These are phyloP conservation scores for Piprites chloris DNA, from an alignment of 2,113 vertebrate species.

Conservation along the genomic window DNA sequence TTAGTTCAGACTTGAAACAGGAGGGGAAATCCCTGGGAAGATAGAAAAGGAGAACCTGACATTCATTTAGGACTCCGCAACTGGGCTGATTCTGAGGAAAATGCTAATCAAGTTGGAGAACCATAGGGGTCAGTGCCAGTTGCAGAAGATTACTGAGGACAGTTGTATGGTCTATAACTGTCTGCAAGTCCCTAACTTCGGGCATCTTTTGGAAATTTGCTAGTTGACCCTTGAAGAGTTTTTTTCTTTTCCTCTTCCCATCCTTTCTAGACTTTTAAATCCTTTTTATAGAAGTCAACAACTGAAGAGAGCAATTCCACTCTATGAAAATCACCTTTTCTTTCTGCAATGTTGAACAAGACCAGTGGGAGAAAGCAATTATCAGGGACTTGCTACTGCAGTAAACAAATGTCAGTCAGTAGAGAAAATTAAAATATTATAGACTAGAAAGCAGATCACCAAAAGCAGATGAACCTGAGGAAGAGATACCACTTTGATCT, in stretches of 20 bases:
- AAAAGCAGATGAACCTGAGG: not conserved
- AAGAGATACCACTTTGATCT: not conserved
- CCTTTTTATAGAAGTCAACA: not conserved
- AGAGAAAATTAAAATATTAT: not conserved
- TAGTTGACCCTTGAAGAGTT: not conserved
- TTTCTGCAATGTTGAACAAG: not conserved
- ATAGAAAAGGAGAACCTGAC: constrained; percentile 43
- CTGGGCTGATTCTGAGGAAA: not conserved
- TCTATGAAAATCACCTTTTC: not conserved
- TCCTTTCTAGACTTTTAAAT: not conserved
- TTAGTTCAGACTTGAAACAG: not conserved
- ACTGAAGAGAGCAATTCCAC: not conserved
- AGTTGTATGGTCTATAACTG: not conserved
- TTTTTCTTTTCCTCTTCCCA: not conserved
- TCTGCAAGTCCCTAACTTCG: not conserved
- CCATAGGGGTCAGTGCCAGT: not conserved
- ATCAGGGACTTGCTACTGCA: not conserved
- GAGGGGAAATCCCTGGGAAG: constrained; percentile 19
- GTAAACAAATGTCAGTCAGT: not conserved
- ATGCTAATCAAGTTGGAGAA: not conserved
- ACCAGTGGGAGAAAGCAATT: not conserved
- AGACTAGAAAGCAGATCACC: not conserved
- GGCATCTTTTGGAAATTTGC: not conserved
- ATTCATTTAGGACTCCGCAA: constrained; percentile 12
- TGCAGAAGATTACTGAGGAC: not conserved